A percentile compares a stretch with the other conserved stretches of the same genome.
Conservation (phyloP, 2,797 vertebrate genomes). For the Tinamus major region DNA sequence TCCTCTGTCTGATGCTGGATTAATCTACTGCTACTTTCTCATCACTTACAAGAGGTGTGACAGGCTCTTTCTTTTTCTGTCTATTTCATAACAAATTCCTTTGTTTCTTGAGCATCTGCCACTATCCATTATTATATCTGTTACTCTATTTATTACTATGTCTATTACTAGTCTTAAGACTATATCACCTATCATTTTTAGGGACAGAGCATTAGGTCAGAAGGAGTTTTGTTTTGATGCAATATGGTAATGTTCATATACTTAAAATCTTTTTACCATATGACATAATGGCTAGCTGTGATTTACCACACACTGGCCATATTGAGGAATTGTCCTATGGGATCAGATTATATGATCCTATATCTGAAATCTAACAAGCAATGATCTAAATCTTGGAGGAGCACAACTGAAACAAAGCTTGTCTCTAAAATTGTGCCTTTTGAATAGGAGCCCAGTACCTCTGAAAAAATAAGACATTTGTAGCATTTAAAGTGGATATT, state of each 20-base stretch:
- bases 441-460: not conserved
- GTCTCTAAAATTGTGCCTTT: not conserved
- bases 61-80: not conserved
- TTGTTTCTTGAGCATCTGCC: not conserved
- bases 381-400: not conserved
- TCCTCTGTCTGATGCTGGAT: not conserved
- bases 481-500: not conserved
- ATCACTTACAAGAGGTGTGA: not conserved
- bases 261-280: not conserved
- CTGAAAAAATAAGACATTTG: not conserved
- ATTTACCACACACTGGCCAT: not conserved
- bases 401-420: not conserved
- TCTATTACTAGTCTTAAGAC: not conserved
- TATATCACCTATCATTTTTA: not conserved
- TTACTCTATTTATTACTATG: not conserved
- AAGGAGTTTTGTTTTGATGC: not conserved
- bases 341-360: accelerated
- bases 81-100: not conserved
- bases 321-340: not conserved
- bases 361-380: not conserved
- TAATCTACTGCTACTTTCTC: not conserved
- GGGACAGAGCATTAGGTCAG: not conserved
- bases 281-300: not conserved
- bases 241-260: not conserved
- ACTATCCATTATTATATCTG: not conserved